Base-by-base conservation (phyloP, 2,797 vertebrate species). In the Okamejei kenojei region DNA sequence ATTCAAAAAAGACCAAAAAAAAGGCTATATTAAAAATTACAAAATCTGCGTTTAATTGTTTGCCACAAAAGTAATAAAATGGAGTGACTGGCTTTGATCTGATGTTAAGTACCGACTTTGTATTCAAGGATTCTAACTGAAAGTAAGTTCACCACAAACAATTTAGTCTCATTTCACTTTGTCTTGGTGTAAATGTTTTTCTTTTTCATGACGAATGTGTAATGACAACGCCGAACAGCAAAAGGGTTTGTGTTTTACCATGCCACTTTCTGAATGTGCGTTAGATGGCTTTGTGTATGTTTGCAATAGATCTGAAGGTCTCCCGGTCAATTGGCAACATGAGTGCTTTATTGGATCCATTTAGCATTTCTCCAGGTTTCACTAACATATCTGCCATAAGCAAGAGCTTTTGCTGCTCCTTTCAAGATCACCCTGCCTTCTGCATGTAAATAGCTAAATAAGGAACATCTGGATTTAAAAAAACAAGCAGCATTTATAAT, bases 191-290 rank as follows among this genome's bases (percentile, higher is more conserved):
- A 76, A 92, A 92, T 92, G 71, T 92, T 92, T 74, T 76, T 38
- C 90, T 92, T 92, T 92, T n/a, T 92, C 90, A 76, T 92, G 90
- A 92, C 90, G 58, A 76, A 92, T 92, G 71, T 92, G 90, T 92
- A 45, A 91, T 73, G 88, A 73, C 88, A 91, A 91, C 35, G 73
- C 88, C 88, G 29, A 58, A 76, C 19, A 92, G 90, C 68, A 92
- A 92, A 76, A 74, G 23, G 26, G 35, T 74, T 76, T 92, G 90
- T 74, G 38, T 74, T 76, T 92, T 76, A 92, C 90, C 90, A 54
- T 54, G 21, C n/a, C 71, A 74, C n/a, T 76, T 92, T 92, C 90
- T 45, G 90, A 92, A 26, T 74, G 71, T 71, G 63, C n/a, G 71
- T 73, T 91, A 29, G 38, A 91, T 73, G 90, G 11, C 68, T 91